Conservation (phyloP, 35 echinoderm and acorn worm species). For the Amphiura filiformis region DNA sequence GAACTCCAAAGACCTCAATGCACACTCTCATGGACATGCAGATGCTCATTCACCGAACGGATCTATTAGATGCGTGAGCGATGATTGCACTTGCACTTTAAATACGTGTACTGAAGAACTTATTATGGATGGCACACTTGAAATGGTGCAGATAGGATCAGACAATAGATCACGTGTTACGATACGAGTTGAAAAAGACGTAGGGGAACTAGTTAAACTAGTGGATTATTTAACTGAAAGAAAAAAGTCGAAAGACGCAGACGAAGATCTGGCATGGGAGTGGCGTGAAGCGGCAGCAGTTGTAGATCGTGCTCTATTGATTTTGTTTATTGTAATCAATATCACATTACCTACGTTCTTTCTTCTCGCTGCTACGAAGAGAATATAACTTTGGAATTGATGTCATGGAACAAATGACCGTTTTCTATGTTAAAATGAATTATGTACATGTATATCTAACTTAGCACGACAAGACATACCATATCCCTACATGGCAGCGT, state of each 20-base stretch:
- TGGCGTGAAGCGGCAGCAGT: constrained; percentile 60
- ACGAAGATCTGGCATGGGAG: constrained; percentile 30
- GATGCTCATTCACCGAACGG: neutral
- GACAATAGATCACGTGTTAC: constrained; percentile 26
- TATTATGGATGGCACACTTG: constrained; percentile 11
- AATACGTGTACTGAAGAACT: constrained; percentile 12
- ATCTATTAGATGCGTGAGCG: neutral
- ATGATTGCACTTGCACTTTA: constrained; percentile 7
- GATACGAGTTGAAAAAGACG: constrained; percentile 42
- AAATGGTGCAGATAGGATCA: constrained; percentile 37
- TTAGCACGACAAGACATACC: too few relatives aligned
- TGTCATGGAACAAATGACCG: too few relatives aligned
- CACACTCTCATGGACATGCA: neutral
- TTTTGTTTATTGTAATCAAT: constrained; percentile 49
- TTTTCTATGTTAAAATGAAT: too few relatives aligned
- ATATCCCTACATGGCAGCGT: too few relatives aligned
- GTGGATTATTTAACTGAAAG: constrained; percentile 35
- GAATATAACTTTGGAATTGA: neutral
- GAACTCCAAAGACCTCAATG: neutral
- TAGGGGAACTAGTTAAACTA: constrained; percentile 3
- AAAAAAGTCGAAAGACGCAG: constrained; percentile 40
- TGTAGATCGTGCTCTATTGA: constrained; percentile 36
- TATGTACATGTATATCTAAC: too few relatives aligned
- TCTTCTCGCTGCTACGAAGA: constrained; percentile 19
- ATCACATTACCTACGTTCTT: constrained; percentile 42